Conservation (phyloP, 2,797 vertebrate genomes). For the Mareca strepera region DNA sequence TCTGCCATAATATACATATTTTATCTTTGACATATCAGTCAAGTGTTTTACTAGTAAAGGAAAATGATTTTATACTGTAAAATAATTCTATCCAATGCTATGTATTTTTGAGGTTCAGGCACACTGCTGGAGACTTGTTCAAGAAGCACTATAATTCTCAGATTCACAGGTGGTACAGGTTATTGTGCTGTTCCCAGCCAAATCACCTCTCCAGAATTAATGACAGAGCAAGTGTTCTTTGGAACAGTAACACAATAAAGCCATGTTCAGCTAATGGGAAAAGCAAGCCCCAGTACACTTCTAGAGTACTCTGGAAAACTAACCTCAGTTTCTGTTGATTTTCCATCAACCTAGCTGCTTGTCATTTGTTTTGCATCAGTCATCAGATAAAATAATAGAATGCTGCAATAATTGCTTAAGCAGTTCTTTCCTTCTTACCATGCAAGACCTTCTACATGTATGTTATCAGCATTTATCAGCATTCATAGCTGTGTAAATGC, state of each 20-base stretch:
- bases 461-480: background rate
- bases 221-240: background rate
- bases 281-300: background rate
- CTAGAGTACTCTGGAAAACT: background rate
- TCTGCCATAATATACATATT: background rate
- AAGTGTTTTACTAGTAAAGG: background rate
- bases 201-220: background rate
- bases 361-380: background rate
- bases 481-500: background rate
- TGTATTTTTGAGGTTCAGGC: background rate
- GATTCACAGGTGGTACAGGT: background rate
- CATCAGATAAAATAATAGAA: background rate
- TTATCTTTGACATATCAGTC: background rate
- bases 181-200: background rate
- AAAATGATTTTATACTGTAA: background rate
- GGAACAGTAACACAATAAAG: background rate
- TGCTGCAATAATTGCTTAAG: background rate
- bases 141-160: background rate
- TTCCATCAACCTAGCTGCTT: background rate
- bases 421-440: background rate
- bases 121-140: background rate
- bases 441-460: background rate
- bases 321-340: background rate
- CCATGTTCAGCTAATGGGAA: background rate
- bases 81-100: background rate